Percentiles rank a stretch among this genome's conserved stretches.
Conservation (phyloP, 1,140 invertebrate species). For the Philopotamus ludificatus region DNA sequence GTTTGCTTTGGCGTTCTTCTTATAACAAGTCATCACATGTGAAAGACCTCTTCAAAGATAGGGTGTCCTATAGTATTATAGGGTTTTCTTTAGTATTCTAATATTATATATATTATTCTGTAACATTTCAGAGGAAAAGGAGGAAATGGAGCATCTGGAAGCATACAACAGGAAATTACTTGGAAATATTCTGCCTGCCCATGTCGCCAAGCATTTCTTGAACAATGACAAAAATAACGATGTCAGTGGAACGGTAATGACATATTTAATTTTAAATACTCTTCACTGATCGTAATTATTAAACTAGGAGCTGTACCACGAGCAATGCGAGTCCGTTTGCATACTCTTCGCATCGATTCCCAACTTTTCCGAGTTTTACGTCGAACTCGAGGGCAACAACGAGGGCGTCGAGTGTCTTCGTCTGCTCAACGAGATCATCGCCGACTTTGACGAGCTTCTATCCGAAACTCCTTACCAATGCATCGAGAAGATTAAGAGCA, state of each 20-base stretch:
- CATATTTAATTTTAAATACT: background rate
- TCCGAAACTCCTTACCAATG: constrained; percentile 83
- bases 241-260: constrained; percentile 58
- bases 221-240: constrained; percentile 77
- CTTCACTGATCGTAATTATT: constrained; percentile 1
- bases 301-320: constrained; percentile 88
- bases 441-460: constrained; percentile 91
- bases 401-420: constrained; percentile 93
- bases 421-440: constrained; percentile 95
- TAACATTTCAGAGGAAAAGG: constrained; percentile 75
- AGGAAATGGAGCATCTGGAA: constrained; percentile 92
- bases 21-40: too few relatives aligned
- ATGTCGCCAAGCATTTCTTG: constrained; percentile 93
- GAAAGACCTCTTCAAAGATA: too few relatives aligned
- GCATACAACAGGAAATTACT: constrained; percentile 90
- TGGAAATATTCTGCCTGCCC: constrained; percentile 91
- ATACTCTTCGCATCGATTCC: constrained; percentile 96
- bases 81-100: too few relatives aligned
- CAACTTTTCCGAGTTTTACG: constrained; percentile 96
- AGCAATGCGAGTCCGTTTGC: constrained; percentile 92
- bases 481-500: constrained; percentile 98
- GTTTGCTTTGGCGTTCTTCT: too few relatives aligned
- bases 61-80: too few relatives aligned
- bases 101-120: background rate
- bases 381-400: constrained; percentile 91